phyloP scores from a whole-genome alignment of 2,797 vertebrate species.

The Phalanger gymnotis region DNA sequence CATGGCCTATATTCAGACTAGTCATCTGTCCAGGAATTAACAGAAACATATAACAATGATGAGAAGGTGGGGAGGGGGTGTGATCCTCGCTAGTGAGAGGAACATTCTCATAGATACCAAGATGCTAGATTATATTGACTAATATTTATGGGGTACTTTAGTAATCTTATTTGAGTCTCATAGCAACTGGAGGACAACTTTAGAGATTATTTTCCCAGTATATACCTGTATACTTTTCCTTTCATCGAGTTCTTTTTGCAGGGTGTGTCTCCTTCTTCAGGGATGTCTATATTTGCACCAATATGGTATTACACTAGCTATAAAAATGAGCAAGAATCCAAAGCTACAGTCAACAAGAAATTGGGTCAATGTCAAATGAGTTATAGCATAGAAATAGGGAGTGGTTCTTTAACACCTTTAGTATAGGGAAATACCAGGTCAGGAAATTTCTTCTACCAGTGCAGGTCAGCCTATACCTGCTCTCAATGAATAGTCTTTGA shows the following conservation, averaged over 20 bases:
- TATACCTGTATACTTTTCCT: neutral
- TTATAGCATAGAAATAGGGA: neutral
- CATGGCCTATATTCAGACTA: neutral
- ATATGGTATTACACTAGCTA: neutral
- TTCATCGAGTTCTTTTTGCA: neutral
- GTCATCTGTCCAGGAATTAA: neutral
- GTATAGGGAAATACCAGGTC: neutral
- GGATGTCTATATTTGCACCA: neutral
- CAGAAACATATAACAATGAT: neutral
- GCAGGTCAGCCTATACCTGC: neutral
- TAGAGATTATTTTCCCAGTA: neutral
- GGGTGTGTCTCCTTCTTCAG: neutral
- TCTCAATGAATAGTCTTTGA: neutral
- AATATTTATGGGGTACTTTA: neutral
- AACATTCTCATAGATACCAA: neutral
- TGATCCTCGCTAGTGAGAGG: neutral
- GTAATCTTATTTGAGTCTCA: neutral
- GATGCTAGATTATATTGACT: neutral
- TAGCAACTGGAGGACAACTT: neutral
- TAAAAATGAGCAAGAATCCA: neutral
- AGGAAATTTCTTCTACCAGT: neutral
- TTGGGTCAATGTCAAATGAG: neutral
- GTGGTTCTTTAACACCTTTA: neutral
- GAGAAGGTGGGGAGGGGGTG: neutral
- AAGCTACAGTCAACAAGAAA: neutral